Percentiles rank a stretch among this genome's conserved stretches.
Conservation (phyloP, 2,113 vertebrate genomes). For the Odocoileus hemionus region DNA sequence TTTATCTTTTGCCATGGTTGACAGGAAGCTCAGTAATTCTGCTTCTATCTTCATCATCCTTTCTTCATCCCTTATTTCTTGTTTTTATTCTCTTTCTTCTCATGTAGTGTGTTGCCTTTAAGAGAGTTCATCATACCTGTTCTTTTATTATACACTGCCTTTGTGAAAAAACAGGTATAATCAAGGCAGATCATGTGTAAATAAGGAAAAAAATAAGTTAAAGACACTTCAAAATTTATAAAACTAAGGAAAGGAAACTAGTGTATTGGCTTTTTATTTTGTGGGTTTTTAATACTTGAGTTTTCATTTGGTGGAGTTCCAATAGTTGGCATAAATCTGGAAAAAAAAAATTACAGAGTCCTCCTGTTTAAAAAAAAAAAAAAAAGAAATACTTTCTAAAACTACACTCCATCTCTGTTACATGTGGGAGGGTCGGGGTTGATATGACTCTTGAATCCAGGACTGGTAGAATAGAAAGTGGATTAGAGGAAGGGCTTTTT, state of each 20-base stretch:
- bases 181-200: neutral
- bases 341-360: too few relatives aligned
- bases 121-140: neutral
- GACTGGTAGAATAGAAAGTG: neutral
- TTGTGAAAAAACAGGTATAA: neutral
- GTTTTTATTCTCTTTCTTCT: neutral
- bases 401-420: neutral
- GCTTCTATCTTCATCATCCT: neutral
- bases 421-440: neutral
- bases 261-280: neutral
- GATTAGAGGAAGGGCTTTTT: neutral
- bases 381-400: neutral
- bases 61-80: neutral
- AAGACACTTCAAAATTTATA: neutral
- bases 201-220: neutral
- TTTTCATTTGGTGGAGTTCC: neutral
- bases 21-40: neutral
- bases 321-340: neutral
- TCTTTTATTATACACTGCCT: neutral
- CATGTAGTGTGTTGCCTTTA: neutral
- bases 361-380: neutral
- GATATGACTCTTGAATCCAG: neutral
- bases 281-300: too few relatives aligned
- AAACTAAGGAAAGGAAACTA: neutral
- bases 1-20: accelerated